phyloP scores from a whole-genome alignment of 2,113 vertebrate species.

The Chaenogobius annularis region DNA sequence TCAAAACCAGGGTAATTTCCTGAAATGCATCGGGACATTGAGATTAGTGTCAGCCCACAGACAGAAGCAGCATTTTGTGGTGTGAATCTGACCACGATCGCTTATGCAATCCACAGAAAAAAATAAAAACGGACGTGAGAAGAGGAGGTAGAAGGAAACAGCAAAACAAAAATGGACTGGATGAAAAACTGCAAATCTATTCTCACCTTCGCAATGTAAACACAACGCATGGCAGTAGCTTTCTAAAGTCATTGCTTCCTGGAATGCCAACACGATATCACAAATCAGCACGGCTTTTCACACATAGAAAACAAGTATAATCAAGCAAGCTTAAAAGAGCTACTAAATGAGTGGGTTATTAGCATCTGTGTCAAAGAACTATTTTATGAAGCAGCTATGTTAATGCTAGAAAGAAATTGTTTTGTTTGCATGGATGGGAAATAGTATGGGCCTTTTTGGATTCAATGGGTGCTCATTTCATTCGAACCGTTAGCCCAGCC shows the following conservation, averaged over 20 bases:
- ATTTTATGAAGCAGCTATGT: background rate
- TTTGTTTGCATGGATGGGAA: background rate
- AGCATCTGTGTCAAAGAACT: background rate
- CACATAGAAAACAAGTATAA: constrained; percentile 4
- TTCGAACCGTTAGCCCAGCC: background rate
- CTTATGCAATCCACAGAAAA: constrained; percentile 44
- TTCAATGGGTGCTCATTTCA: background rate
- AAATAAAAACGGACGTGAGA: constrained; percentile 25
- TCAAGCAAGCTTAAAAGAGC: background rate
- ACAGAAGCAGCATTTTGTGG: constrained; percentile 36
- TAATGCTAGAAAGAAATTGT: background rate
- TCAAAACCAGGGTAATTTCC: constrained; percentile 9
- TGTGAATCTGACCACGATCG: constrained; percentile 23
- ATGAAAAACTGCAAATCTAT: background rate
- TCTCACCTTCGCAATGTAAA: background rate
- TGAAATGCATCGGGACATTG: constrained; percentile 6
- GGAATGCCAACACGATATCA: background rate
- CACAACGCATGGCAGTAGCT: background rate
- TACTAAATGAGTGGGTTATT: constrained; percentile 1
- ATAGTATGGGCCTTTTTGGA: background rate
- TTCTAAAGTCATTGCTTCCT: background rate
- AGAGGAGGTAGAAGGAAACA: constrained; percentile 27
- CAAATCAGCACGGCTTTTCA: constrained; percentile 10
- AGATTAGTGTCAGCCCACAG: constrained; percentile 28
- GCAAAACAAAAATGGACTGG: constrained; percentile 5